Evolutionary conservation across 2,797 vertebrate species (phyloP).

Genomic region (Leptoclinus maculatus): DNA sequence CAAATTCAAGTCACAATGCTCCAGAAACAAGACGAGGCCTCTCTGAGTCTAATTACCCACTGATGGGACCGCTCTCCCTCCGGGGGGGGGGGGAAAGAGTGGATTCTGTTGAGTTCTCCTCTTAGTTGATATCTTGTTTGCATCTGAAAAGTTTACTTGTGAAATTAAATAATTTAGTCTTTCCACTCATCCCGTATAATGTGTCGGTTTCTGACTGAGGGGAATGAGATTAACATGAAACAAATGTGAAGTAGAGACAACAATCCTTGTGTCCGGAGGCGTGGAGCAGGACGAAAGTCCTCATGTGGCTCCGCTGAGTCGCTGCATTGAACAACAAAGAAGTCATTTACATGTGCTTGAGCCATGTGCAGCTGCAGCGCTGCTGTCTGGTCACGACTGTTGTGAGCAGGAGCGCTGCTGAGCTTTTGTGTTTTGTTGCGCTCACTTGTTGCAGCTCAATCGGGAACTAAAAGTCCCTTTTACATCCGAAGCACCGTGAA

Average conservation of each 20-base stretch:
- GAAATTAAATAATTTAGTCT: not conserved
- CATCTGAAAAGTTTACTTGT: conserved; percentile 12
- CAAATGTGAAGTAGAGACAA: conserved; percentile 14
- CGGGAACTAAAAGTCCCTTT: not conserved
- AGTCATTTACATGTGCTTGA: conserved; percentile 46
- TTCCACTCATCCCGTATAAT: not conserved
- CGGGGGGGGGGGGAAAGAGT: not conserved
- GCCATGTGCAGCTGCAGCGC: conserved; percentile 43
- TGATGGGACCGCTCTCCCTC: conserved; percentile 22
- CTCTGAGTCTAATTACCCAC: conserved; percentile 41
- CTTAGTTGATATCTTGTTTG: conserved; percentile 5
- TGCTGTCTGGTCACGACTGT: conserved; percentile 6
- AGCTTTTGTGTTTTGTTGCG: conserved; percentile 19
- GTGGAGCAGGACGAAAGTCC: conserved; percentile 25
- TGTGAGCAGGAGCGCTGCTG: conserved; percentile 7
- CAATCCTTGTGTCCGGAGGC: conserved; percentile 28
- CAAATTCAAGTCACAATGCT: conserved; percentile 72
- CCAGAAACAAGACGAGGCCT: conserved; percentile 47
- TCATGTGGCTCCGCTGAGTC: conserved; percentile 37
- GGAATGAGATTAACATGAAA: not conserved
- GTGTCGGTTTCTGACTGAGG: not conserved
- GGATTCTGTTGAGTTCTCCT: conserved; percentile 1
- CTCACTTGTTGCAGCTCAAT: conserved; percentile 5
- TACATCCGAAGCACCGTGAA: not conserved
- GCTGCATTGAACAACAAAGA: conserved; percentile 54